Base-by-base conservation (phyloP, 2,113 vertebrate species). In the Sprattus sprattus region DNA sequence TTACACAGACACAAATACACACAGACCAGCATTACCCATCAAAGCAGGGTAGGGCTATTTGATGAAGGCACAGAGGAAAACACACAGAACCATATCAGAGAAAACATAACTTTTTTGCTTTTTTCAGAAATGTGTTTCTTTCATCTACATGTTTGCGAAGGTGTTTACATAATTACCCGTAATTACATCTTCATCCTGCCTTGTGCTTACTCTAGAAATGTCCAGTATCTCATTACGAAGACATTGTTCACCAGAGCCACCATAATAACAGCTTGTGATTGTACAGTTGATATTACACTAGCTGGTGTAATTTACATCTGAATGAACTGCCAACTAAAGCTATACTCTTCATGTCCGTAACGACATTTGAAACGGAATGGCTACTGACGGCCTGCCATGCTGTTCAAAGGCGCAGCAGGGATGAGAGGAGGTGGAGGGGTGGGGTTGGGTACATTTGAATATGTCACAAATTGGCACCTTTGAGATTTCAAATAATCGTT, bases 111-210 rank as follows among this genome's bases (percentile, higher is more conserved):
- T 78, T 28, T 78, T 44, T 78, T 39, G 71, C 71, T 5, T 18
- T 39, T 32, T 78, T 78, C 71, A 39, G 71, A 78, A 78, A 78
- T 39, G 25, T 71, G 28, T 78, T 28, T 78, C 71, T 78, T 44
- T 78, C 10, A 78, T 78, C 28, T 78, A 39, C 32, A 44, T 39
- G 10, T 32, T 78, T 39, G 71, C 71, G 71, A 78, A 78, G 71
- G 71, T 78, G 71, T 78, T 78, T 78, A 32, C 71, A 78, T 78
- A 78, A 78, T 78, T 78, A 78, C 71, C 71, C 28, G 15, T 78
- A 78, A 78, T 78, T 78, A 78, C 15, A 18, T 16, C 71, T 44
- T 32, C 25, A 39, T 39, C 71, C 13, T 39, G 71, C 71, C 71
- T 78, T 13, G 13, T 15, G 71, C 32, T 39, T 39, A 78, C 32